Conservation (phyloP, 2,888 invertebrate species). For the Ditula angustiorana region DNA sequence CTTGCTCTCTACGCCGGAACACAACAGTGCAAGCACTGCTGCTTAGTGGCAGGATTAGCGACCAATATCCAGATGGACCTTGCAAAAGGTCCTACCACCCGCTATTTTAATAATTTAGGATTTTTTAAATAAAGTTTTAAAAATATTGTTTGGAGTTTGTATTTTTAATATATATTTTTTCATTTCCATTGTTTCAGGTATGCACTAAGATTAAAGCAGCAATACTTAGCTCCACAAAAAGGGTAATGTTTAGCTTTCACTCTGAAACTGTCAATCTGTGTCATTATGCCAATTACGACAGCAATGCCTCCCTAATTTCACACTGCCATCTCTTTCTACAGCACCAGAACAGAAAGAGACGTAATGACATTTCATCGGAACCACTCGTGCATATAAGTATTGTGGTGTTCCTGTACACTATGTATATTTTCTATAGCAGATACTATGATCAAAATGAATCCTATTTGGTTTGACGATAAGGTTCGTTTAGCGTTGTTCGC, state of each 20-base stretch:
- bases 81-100: too few relatives aligned
- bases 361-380: constrained; percentile 1
- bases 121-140: too few relatives aligned
- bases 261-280: background rate
- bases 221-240: background rate
- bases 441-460: background rate
- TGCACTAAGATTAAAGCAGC: background rate
- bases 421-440: constrained; percentile 11
- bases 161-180: background rate
- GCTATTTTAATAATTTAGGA: too few relatives aligned
- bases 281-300: background rate
- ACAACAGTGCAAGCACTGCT: too few relatives aligned
- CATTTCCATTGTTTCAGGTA: constrained; percentile 27
- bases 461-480: background rate
- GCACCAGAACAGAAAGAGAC: background rate
- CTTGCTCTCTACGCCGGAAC: too few relatives aligned
- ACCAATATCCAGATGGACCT: too few relatives aligned
- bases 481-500: background rate
- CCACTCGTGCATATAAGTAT: constrained; percentile 24
- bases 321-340: background rate
- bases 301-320: background rate
- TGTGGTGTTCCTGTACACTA: constrained; percentile 26
- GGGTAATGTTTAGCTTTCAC: background rate
- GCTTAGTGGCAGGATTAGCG: too few relatives aligned
- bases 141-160: too few relatives aligned